Conservation (phyloP, 2,888 invertebrate genomes). For the Dasypolia templi region DNA sequence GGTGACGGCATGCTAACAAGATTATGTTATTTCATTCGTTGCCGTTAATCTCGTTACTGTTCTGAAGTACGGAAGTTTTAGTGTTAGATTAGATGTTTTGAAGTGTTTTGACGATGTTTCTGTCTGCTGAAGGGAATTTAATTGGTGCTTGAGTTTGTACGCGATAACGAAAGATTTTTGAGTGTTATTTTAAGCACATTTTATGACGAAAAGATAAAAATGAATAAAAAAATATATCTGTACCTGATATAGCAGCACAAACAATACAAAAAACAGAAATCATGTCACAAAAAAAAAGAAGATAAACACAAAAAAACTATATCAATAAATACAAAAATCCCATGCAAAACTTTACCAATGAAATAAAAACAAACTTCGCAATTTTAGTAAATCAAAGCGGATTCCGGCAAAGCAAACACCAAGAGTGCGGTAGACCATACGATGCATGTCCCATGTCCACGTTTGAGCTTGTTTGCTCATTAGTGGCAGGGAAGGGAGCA, state of each 20-base stretch:
- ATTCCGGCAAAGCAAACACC: slow-evolving; percentile 67
- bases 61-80: slow-evolving; percentile 56
- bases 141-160: slow-evolving; percentile 28
- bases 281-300: too few relatives aligned
- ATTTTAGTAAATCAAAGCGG: slow-evolving; percentile 64
- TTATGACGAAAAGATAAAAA: not conserved
- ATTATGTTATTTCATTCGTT: slow-evolving; percentile 74
- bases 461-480: slow-evolving; percentile 82
- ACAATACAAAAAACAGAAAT: not conserved
- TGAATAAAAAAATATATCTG: not conserved
- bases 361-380: slow-evolving; percentile 44
- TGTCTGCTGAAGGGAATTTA: slow-evolving; percentile 44
- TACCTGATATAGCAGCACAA: not conserved
- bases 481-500: slow-evolving; percentile 77
- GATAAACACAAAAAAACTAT: not conserved
- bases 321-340: slow-evolving; percentile 7
- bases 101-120: slow-evolving; percentile 43
- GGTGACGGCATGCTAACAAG: slow-evolving; percentile 75
- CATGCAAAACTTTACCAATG: slow-evolving; percentile 6
- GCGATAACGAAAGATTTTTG: slow-evolving; percentile 22
- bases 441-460: slow-evolving; percentile 60
- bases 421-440: slow-evolving; percentile 69
- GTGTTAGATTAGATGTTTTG: slow-evolving; percentile 61
- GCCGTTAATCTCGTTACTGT: slow-evolving; percentile 60
- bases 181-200: slow-evolving; percentile 10